These are phyloP conservation scores for Notolabrus celidotus DNA, from an alignment of 2,797 vertebrate genomes.

Conservation along the genomic window DNA sequence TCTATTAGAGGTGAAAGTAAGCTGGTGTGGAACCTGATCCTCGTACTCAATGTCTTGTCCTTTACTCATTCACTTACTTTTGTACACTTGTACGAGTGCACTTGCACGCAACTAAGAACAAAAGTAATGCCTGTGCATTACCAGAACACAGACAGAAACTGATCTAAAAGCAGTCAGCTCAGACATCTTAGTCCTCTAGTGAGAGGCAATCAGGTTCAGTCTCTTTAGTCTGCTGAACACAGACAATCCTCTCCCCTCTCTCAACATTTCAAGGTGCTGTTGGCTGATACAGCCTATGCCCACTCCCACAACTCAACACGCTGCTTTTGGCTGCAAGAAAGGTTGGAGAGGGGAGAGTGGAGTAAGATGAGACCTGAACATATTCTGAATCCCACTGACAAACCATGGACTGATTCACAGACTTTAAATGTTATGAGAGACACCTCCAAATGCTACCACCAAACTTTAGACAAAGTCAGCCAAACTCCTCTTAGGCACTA, in stretches of 20 bases:
- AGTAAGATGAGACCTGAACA: slow-evolving; percentile 31
- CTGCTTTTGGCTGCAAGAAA: slow-evolving; percentile 21
- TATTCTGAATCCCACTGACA: slow-evolving; percentile 13
- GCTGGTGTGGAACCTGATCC: slow-evolving; percentile 72
- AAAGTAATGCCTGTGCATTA: not conserved
- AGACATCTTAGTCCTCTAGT: slow-evolving; percentile 9
- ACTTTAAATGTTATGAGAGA: slow-evolving; percentile 11
- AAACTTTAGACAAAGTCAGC: no score
- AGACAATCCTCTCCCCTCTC: slow-evolving; percentile 65
- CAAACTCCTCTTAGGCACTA: not conserved
- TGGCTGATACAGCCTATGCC: slow-evolving; percentile 41
- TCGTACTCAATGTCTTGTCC: slow-evolving; percentile 41
- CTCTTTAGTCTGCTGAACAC: slow-evolving; percentile 67
- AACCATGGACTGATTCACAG: slow-evolving; percentile 14
- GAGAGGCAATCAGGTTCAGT: slow-evolving; percentile 36
- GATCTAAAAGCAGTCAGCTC: slow-evolving; percentile 36
- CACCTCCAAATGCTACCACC: no score
- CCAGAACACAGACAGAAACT: slow-evolving; percentile 28
- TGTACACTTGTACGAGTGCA: slow-evolving; percentile 18
- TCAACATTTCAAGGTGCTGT: slow-evolving; percentile 49
- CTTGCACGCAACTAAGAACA: slow-evolving; percentile 14
- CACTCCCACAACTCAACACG: slow-evolving; percentile 57
- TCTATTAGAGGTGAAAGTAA: slow-evolving; percentile 80
- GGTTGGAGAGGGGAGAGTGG: slow-evolving; percentile 24
- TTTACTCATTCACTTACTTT: slow-evolving; percentile 37